These are phyloP conservation scores for Cheilosia variabilis DNA, from an alignment of 2,888 invertebrate species.

Conservation along the genomic window DNA sequence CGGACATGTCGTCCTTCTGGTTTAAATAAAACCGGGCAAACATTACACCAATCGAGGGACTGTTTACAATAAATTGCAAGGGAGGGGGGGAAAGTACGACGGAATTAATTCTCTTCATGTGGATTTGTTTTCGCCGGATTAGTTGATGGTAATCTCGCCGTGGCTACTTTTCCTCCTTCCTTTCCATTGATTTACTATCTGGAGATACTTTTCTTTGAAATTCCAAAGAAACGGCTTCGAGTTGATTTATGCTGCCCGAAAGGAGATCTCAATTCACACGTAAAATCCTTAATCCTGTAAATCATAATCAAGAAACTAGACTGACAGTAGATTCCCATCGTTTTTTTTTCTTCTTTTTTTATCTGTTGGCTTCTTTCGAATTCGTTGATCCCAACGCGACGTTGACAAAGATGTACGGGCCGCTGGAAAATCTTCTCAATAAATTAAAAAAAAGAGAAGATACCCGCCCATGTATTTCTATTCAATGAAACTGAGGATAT, in stretches of 20 bases:
- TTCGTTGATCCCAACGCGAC: conserved; percentile 68
- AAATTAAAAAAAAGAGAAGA: conserved; percentile 62
- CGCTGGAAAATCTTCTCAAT: conserved; percentile 49
- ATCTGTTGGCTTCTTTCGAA: conserved; percentile 45
- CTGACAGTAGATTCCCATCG: conserved; percentile 68
- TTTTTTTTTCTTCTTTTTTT: conserved; percentile 7
- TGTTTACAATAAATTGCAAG: neutral
- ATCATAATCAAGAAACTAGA: conserved; percentile 70
- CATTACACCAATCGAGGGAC: neutral
- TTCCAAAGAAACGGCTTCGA: conserved; percentile 32
- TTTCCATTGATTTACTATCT: conserved; percentile 46
- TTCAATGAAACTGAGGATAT: conserved; percentile 12
- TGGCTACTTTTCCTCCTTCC: conserved; percentile 24
- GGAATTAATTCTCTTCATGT: conserved; percentile 3
- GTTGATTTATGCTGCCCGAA: conserved; percentile 58
- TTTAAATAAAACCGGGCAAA: neutral
- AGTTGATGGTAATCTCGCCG: conserved; percentile 68
- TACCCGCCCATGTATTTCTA: conserved; percentile 12
- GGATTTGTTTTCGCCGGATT: conserved; percentile 30
- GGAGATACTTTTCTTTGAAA: conserved; percentile 10
- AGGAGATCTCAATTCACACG: conserved; percentile 65
- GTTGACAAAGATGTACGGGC: conserved; percentile 68
- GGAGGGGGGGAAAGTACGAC: too few relatives aligned
- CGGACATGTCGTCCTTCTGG: neutral
- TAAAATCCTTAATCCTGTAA: conserved; percentile 74